These are phyloP conservation scores for Decapterus maruadsi DNA, from an alignment of 2,797 vertebrate genomes.

Conservation along the genomic window DNA sequence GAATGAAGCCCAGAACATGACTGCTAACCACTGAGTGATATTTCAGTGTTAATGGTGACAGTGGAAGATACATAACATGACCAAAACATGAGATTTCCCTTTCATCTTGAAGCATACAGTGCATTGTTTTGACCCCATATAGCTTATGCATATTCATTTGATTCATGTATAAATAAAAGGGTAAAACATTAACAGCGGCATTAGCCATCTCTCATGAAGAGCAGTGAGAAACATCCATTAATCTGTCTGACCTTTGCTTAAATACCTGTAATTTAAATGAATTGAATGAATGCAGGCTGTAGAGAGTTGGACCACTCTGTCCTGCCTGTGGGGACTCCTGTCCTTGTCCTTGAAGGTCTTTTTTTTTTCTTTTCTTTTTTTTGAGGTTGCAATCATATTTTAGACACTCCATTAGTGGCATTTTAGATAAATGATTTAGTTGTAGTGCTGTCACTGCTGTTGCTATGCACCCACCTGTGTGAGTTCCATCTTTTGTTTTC, in stretches of 20 bases:
- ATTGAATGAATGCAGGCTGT: background rate
- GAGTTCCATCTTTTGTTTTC: background rate
- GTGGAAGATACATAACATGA: too few relatives aligned
- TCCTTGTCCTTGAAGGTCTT: background rate
- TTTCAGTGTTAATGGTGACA: too few relatives aligned
- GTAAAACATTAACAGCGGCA: too few relatives aligned
- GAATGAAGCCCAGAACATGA: too few relatives aligned
- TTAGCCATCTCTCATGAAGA: too few relatives aligned
- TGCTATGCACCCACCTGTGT: background rate
- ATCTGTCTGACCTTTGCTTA: too few relatives aligned
- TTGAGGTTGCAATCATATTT: background rate
- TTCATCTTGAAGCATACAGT: too few relatives aligned
- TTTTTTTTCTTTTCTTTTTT: background rate
- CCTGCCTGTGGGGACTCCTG: background rate
- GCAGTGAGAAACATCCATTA: background rate
- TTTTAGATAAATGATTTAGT: slow-evolving; percentile 1
- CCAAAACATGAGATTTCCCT: too few relatives aligned
- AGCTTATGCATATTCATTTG: too few relatives aligned
- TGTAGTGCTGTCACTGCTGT: background rate
- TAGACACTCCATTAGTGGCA: background rate
- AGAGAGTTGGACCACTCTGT: background rate
- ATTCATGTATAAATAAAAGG: too few relatives aligned
- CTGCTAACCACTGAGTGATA: too few relatives aligned
- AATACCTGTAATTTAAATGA: background rate
- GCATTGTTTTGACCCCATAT: too few relatives aligned